Evolutionary conservation across 2,113 vertebrate genomes (phyloP).

Genomic region (Arvicanthis niloticus): DNA sequence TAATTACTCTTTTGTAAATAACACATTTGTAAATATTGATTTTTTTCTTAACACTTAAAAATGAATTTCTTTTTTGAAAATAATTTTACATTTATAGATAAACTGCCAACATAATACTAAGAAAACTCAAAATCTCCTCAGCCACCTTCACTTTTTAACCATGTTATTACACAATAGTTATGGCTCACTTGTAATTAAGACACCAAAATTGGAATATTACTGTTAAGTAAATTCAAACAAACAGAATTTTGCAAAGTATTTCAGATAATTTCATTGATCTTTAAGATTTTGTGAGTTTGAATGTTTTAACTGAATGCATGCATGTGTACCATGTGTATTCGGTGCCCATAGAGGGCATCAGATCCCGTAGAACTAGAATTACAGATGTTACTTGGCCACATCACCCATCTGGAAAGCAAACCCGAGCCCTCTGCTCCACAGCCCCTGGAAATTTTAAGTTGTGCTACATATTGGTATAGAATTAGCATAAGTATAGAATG

Average conservation of each 20-base stretch:
- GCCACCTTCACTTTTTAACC: background rate
- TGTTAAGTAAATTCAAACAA: background rate
- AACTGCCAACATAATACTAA: background rate
- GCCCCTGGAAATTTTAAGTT: background rate
- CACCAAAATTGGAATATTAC: background rate
- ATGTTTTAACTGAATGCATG: background rate
- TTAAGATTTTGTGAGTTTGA: background rate
- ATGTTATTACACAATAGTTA: background rate
- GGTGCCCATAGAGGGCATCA: background rate
- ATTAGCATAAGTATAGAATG: background rate
- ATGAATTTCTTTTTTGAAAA: background rate
- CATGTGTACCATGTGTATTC: background rate
- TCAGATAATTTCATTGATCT: background rate
- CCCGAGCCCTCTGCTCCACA: too few relatives aligned
- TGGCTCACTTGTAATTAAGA: background rate
- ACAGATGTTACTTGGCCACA: background rate
- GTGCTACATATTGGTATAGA: background rate
- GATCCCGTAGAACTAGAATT: background rate
- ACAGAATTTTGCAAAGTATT: background rate
- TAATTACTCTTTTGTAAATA: background rate
- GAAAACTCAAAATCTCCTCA: background rate
- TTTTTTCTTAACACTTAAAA: background rate
- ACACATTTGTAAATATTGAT: background rate
- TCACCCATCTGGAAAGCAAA: background rate
- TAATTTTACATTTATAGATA: constrained; percentile 32